Evolutionary conservation across 2,797 vertebrate species (phyloP), one percentile per base, ranked within the genome.

Genomic region (Aselliscus stoliczkanus): DNA sequence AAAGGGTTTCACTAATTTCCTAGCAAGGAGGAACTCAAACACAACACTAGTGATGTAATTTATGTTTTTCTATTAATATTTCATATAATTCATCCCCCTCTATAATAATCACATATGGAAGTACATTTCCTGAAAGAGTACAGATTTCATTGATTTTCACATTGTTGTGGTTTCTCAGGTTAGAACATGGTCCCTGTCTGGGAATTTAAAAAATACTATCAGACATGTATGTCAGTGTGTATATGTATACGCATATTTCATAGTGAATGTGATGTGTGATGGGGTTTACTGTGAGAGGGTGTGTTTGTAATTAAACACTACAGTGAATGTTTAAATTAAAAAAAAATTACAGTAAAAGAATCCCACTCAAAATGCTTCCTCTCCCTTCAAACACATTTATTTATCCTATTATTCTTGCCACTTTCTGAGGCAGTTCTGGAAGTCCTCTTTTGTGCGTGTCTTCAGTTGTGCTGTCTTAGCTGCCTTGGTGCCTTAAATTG

Each of bases 261-360:
- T 47, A 31, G 8, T 31, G 54, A 21, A 64, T 27, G 29, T 47
- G 37, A 37, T 34, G 10, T 60, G 8, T 31, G 13, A 76, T 3
- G 12, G 10, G 1, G 0, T 76, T 1, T 44, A 42, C 23, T 70
- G 5, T 39, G 34, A 9, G 1, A 54, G 2, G 2, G 4, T 6
- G 1, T 47, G 39, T 87, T 25, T 42, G 14, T 50, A 50, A 50
- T 50, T 14, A 50, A 50, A 50, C 14, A 50, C 14, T 50, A 15
- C 13, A 4, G 47, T 50, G 47, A 15, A 50, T 15, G 14, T 14
- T 50, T 50, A 50, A 50, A 50, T 50, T 47, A 14, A 4, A 50
- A 47, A 47, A 50, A 50, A 50, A 47, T n/a, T 50, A 50, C 47
- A 50, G 47, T 50, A 50, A 50, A 50, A 50, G 47, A 50, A 50